Evolutionary conservation across 2,888 invertebrate genomes (phyloP).

Genomic region (Dryobotodes eremita): DNA sequence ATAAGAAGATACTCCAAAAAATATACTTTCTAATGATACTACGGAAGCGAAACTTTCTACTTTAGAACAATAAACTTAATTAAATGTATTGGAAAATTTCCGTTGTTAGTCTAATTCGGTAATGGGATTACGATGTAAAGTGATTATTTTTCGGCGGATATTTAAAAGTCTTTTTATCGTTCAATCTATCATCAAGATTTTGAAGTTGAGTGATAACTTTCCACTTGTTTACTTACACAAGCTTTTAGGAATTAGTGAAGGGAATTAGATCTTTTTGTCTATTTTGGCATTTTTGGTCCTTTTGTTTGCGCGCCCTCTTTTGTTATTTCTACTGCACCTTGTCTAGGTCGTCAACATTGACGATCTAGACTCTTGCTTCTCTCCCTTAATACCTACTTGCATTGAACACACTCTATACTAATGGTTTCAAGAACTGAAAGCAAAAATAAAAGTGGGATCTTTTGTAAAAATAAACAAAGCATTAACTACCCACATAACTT

Average conservation of each 20-base stretch:
- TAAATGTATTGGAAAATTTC: slow-evolving; percentile 33
- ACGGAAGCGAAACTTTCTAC: slow-evolving; percentile 55
- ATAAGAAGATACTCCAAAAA: slow-evolving; percentile 51
- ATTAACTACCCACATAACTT: neutral
- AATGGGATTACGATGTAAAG: slow-evolving; percentile 40
- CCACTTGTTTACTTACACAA: neutral
- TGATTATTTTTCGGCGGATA: slow-evolving; percentile 16
- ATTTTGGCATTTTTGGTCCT: slow-evolving; percentile 2
- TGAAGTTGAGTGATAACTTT: slow-evolving; percentile 17
- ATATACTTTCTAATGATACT: slow-evolving; percentile 60
- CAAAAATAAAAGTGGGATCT: neutral
- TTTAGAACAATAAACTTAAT: slow-evolving; percentile 55
- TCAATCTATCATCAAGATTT: slow-evolving; percentile 18
- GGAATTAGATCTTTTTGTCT: neutral
- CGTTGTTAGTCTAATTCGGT: slow-evolving; percentile 24
- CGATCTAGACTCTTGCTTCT: neutral
- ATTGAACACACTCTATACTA: neutral
- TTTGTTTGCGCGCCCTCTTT: neutral
- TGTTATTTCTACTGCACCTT: neutral
- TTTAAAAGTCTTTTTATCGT: slow-evolving; percentile 1
- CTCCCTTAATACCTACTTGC: neutral
- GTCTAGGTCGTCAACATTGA: neutral
- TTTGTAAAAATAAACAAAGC: slow-evolving; percentile 8
- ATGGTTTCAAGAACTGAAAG: neutral
- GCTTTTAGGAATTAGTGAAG: slow-evolving; percentile 11